These are phyloP conservation scores for Petrolisthes cinctipes DNA, from an alignment of 2,888 invertebrate genomes.

Conservation along the genomic window DNA sequence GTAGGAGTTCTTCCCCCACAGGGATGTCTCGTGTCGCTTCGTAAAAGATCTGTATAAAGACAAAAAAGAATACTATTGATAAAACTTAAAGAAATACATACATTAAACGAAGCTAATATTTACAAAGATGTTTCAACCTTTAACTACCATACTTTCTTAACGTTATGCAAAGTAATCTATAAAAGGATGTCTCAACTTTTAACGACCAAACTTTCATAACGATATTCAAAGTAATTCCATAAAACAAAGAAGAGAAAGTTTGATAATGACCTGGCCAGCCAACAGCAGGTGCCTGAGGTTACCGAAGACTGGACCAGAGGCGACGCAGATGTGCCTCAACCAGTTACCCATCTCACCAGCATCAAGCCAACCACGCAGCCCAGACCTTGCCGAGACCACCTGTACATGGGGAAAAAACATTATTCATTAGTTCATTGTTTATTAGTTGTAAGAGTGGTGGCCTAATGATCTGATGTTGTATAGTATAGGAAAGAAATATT, in stretches of 20 bases:
- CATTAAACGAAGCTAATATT: no score
- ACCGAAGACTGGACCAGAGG: slow-evolving; percentile 39
- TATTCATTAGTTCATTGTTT: background rate
- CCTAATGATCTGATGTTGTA: background rate
- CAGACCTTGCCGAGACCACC: slow-evolving; percentile 80
- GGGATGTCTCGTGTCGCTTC: slow-evolving; percentile 82
- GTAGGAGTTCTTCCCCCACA: slow-evolving; percentile 81
- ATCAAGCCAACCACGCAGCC: slow-evolving; percentile 83
- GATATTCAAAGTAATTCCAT: background rate
- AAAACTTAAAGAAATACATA: no score
- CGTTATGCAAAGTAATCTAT: background rate
- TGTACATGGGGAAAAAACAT: slow-evolving; percentile 69
- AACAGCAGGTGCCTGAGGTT: slow-evolving; percentile 71
- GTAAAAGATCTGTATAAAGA: slow-evolving; percentile 80
- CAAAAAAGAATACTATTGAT: background rate
- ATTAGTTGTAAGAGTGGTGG: background rate
- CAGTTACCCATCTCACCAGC: slow-evolving; percentile 84
- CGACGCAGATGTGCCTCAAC: slow-evolving; percentile 79
- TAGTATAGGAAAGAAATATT: background rate
- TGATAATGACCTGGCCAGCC: slow-evolving; percentile 80
- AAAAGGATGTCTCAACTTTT: background rate
- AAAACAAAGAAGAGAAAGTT: no score
- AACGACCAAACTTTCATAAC: background rate
- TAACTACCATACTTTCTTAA: background rate
- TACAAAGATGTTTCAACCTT: background rate